Evolutionary conservation across 2,888 invertebrate species (phyloP), one percentile per base, ranked within the genome.

Genomic region (Bhutanitis thaidina): DNA sequence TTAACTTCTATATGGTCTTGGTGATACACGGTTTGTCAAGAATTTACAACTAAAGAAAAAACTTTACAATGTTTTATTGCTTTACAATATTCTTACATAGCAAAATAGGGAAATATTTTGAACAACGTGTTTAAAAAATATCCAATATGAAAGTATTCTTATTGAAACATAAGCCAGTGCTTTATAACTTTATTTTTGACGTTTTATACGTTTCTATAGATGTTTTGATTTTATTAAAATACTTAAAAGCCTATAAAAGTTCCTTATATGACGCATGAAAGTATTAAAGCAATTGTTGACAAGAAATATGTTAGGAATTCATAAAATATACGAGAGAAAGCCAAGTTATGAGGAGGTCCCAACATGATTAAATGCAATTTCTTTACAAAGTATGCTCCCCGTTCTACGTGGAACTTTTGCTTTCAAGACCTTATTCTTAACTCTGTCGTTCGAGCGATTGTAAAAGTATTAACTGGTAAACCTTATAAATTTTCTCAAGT

Each of bases 311-410:
- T 74, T 60, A 59, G 72, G 74, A 82, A 80, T 82, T 85, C 74
- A 75, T 77, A 80, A 82, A 84, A 79, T 77, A 76, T 65, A 77
- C 69, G 71, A 65, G 67, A 71, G 68, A 70, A 71, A 71, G 74
- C 70, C 67, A 75, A 81, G 82, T 77, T 84, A 75, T 77, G 74
- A 75, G 75, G 64, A 69, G 69, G 75, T 80, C 74, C 71, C 71
- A 74, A 80, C 76, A 81, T 85, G 79, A 84, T 82, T 80, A 80
- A 86, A 86, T 86, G 85, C 86, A 84, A 85, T 87, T 85, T 85
- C 83, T 86, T 86, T 70, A 71, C 65, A 69, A 87, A 86, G 80
- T 83, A 84, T 87, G 80, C 77, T 70, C 72, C 64, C 61, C 63
- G 69, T 72, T 72, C 67, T 74, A 67, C 64, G 64, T 65, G 65